These are phyloP conservation scores for Petrosia ficiformis DNA, from an alignment of 37 sponge, comb jelly and placozoan genomes.

Conservation along the genomic window DNA sequence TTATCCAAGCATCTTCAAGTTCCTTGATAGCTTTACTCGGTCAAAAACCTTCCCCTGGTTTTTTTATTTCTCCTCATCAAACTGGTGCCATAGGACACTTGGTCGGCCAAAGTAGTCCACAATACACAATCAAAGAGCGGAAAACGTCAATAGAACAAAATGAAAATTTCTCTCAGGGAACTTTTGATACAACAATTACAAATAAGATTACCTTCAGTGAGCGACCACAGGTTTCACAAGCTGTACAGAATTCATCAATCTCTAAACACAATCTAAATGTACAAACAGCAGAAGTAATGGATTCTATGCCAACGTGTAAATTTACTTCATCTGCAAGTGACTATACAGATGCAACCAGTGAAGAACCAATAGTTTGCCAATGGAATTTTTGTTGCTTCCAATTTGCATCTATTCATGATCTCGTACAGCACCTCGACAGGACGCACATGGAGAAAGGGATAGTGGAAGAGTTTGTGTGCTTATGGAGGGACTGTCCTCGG, in stretches of 20 bases:
- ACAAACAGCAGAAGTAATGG: constrained; percentile 7
- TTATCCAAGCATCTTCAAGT: constrained; percentile 58
- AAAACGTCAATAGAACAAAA: constrained; percentile 57
- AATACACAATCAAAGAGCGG: constrained; percentile 30
- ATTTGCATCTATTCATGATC: constrained; percentile 62
- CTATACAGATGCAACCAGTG: not conserved
- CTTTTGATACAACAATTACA: constrained; percentile 56
- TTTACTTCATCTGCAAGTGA: not conserved
- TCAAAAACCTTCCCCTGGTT: constrained; percentile 3
- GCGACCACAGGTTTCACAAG: not conserved
- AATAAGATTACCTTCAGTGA: constrained; percentile 57
- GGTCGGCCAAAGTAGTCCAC: not conserved
- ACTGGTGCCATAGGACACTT: constrained; percentile 11
- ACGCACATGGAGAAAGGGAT: constrained; percentile 76
- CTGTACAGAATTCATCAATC: not conserved
- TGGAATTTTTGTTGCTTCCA: constrained; percentile 70
- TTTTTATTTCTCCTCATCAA: not conserved
- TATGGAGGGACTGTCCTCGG: constrained; percentile 76
- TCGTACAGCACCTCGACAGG: constrained; percentile 87
- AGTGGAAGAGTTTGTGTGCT: constrained; percentile 68
- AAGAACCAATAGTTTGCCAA: constrained; percentile 36
- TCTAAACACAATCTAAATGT: not conserved
- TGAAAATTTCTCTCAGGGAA: constrained; percentile 33
- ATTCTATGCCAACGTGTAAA: not conserved
- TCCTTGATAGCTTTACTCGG: constrained; percentile 25